Conservation (phyloP, 2,113 vertebrate genomes). For the Chloropsis cyanopogon region DNA sequence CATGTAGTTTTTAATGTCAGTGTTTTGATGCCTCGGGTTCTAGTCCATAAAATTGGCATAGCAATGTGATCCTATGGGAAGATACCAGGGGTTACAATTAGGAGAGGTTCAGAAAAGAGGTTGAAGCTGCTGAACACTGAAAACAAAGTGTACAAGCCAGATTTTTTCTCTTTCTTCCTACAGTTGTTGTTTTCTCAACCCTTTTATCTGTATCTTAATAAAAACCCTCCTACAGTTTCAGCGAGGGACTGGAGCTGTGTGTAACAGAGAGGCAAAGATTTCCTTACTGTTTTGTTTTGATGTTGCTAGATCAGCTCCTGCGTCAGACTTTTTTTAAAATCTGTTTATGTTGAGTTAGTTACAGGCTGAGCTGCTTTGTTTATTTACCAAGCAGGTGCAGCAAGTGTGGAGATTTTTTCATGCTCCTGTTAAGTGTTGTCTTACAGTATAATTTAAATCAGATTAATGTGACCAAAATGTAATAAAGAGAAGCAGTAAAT, state of each 20-base stretch:
- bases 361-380: not conserved
- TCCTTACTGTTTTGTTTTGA: not conserved
- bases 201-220: not conserved
- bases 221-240: not conserved
- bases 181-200: not conserved
- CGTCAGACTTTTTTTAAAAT: not conserved
- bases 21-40: not conserved
- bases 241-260: not conserved
- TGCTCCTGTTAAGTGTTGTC: not conserved
- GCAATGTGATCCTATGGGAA: not conserved
- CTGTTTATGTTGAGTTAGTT: not conserved
- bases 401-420: not conserved
- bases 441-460: not conserved
- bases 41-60: not conserved
- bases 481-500: not conserved
- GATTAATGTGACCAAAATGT: not conserved
- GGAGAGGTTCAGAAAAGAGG: not conserved
- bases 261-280: not conserved
- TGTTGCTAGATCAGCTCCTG: not conserved
- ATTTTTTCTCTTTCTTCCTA: not conserved
- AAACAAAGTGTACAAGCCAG: not conserved
- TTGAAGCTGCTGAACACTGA: not conserved
- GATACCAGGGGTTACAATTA: not conserved
- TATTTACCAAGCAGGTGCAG: not conserved
- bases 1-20: not conserved